Base-by-base conservation (phyloP, 1,140 invertebrate species). In the Chironomus tepperi region DNA sequence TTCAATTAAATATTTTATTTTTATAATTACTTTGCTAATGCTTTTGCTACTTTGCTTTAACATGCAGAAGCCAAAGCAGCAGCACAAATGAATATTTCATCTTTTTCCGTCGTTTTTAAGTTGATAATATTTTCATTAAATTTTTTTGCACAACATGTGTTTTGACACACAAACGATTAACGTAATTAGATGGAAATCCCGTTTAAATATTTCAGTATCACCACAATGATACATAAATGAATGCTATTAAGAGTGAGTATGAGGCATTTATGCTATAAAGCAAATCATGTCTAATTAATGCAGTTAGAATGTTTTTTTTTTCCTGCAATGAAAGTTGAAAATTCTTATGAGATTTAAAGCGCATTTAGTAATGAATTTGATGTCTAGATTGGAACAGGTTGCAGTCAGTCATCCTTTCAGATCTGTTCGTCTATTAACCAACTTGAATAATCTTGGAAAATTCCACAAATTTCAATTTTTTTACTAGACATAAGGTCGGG, bases 1-100 rank as follows among this genome's bases (percentile, higher is more conserved):
- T 70, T 70, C 65, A 70, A 70, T 70, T 70, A 70, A 70, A 70
- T 70, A 70, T 70, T 70, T 70, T 70, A 70, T 70, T 70, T 70
- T 70, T 67, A 67, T 67, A 67, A 67, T 67, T 67, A 19, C 64
- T 15, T 3, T 7, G 16, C 65, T 19, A 70, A 21, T 19, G n/a
- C 65, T 67, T 18, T 70, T 12, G 65, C 19, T 19, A 10, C 16
- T 70, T n/a, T 57, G 16, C 19, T 70, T 34, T 34, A 34, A 34
- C 5, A 34, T 34, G 24, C 24, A 34, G 24, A 34, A 34, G 24
- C 24, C 5, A 34, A 34, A n/a, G n/a, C n/a, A n/a, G n/a, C 24
- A 34, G 24, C 24, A 34, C 5, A 2, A 34, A 1, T 34, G 24
- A 34, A 34, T 34, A 34, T 34, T 34, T 34, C 24, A 34, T 70